Evolutionary conservation across 1,140 invertebrate genomes (phyloP), one percentile per base, ranked within the genome.

Genomic region (Sycophaga agraensis): DNA sequence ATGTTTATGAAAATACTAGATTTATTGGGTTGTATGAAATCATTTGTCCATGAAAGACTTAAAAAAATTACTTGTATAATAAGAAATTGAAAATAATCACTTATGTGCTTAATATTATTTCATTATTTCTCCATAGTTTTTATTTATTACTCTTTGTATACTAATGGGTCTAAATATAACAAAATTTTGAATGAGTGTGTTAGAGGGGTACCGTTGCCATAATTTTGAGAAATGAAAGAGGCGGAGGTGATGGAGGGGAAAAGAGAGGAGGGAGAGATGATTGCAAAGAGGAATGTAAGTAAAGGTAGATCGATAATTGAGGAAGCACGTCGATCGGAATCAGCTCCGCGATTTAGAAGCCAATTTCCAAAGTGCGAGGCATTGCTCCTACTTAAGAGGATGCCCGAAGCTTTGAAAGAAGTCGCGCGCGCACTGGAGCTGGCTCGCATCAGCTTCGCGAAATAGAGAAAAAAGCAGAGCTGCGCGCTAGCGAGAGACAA

Each of bases 281-380:
- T n/a, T n/a, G n/a, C n/a, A n/a, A n/a, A 17, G 8, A 17, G 48
- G 54, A n/a, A n/a, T n/a, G n/a, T n/a, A n/a, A n/a, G 45, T 12
- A 39, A 58, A 45, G 24, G 51, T 50, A 58, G 46, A 59, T 66
- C 64, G 65, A 70, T 73, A 74, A 74, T 72, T 73, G 69, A 71
- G 67, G 49, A 69, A 72, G 65, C 69, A 66, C 66, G 59, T 55
- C 57, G 48, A 62, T 55, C 57, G 48, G 60, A 70, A 73, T 72
- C 66, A 64, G 21, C 55, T 42, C 66, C 42, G 49, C 66, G 68
- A 72, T 73, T 74, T 71, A 68, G 68, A 66, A 73, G 68, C 67
- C 70, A 76, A 76, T 74, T 76, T 73, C 68, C 53, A 74, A 76
- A 75, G 72, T 76, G 72, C 70, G 68, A 69, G 69, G 65, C 71